Evolutionary conservation across 2,113 vertebrate genomes (phyloP).

Genomic region (Lycocorax pyrrhopterus): DNA sequence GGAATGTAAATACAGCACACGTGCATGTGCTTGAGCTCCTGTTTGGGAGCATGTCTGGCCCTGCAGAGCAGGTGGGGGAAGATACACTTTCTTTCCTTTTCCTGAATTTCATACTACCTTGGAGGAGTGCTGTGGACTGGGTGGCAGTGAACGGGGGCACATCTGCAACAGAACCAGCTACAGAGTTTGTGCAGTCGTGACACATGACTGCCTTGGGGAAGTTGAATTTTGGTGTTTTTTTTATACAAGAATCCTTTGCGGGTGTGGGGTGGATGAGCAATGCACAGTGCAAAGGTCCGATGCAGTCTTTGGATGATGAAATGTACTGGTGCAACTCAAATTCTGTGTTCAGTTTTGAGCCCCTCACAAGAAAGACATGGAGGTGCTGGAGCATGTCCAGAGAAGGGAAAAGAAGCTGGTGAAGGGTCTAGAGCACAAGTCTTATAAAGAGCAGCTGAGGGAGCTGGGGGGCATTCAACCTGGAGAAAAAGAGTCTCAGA

Average conservation of each 20-base stretch:
- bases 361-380: not conserved
- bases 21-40: accelerated
- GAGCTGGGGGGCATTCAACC: not conserved
- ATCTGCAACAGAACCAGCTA: not conserved
- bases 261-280: not conserved
- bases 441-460: not conserved
- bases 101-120: not conserved
- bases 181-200: not conserved
- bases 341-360: not conserved
- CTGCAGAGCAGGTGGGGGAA: not conserved
- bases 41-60: not conserved
- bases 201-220: not conserved
- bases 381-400: not conserved
- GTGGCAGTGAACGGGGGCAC: accelerated
- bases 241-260: not conserved
- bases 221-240: not conserved
- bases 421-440: not conserved
- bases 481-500: not conserved
- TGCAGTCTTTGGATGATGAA: not conserved
- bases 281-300: not conserved
- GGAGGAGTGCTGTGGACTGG: not conserved
- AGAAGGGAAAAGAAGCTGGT: not conserved
- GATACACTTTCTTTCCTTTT: not conserved
- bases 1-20: not conserved
- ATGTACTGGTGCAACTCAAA: not conserved